Base-by-base conservation (phyloP, 2,797 vertebrate species). In the Etheostoma perlongum region DNA sequence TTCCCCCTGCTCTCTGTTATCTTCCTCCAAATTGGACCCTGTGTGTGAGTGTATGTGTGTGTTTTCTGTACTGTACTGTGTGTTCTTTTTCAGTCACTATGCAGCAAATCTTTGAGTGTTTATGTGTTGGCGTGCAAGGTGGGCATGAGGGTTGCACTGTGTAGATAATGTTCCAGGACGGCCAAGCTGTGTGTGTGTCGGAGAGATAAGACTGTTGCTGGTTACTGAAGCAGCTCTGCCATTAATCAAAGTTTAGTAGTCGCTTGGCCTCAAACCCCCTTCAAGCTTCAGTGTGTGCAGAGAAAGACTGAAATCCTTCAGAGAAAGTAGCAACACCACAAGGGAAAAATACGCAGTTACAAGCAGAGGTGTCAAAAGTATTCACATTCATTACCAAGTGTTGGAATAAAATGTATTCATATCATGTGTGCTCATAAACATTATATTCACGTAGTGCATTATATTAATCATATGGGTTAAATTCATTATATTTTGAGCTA, bases 141-240 rank as follows among this genome's bases (percentile, higher is more conserved):
- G 72, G 67, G 62, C 33, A 40, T 12, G 60, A 61, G 66, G 55
- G 57, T 81, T 78, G 76, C 74, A 54, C 61, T 58, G 67, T 25
- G 67, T 27, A 76, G 86, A 86, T 85, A 87, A 88, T 78, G 53
- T 83, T 72, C 52, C 69, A 72, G 83, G 79, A 75, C 59, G 54
- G 84, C 81, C 83, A 70, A 72, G 78, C 83, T 58, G 85, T 86
- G 87, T 93, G 93, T 87, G 93, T 87, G 88, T 81, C 10, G 52
- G 40, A 59, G 84, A 93, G 94, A 95, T 95, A 94, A 93, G 90
- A 72, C 77, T 8, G 61, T 14, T 57, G 61, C 63, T 72, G 84
- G 79, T 82, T 66, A 53, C 76, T 76, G 85, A 80, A 83, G 73
- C 82, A 77, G 75, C 57, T 58, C 75, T 18, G 25, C 68, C 79